Evolutionary conservation across 2,888 invertebrate species (phyloP).

Genomic region (Nyleta sp.): DNA sequence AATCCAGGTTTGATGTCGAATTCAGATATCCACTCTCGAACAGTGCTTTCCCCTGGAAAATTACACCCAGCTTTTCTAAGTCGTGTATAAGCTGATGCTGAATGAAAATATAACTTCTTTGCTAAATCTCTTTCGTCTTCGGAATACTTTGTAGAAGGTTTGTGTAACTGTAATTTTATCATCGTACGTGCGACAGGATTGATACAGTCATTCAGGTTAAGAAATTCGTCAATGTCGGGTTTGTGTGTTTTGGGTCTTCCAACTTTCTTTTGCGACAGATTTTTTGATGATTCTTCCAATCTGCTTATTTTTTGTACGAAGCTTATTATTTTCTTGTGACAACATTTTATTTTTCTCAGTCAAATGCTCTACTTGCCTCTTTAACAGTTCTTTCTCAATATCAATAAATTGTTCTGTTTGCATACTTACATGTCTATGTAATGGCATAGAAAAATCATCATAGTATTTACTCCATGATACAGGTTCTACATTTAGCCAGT

Average conservation of each 20-base stretch:
- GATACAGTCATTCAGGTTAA: background rate
- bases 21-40: slow-evolving; percentile 51
- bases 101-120: background rate
- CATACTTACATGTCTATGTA: too few relatives aligned
- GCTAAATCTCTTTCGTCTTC: background rate
- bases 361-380: too few relatives aligned
- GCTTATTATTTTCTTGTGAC: too few relatives aligned
- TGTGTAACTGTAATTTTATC: background rate
- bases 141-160: background rate
- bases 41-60: slow-evolving; percentile 40
- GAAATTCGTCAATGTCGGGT: background rate
- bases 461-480: too few relatives aligned
- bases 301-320: too few relatives aligned
- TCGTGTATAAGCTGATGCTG: background rate
- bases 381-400: too few relatives aligned
- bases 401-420: too few relatives aligned
- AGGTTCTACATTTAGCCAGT: too few relatives aligned
- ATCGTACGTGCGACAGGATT: background rate
- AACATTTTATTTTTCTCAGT: too few relatives aligned
- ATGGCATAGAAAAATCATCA: too few relatives aligned
- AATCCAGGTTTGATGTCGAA: slow-evolving; percentile 48
- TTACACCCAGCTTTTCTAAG: slow-evolving; percentile 33
- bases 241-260: background rate
- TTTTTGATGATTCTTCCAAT: too few relatives aligned
- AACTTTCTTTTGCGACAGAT: too few relatives aligned